These are phyloP conservation scores for Trissolcus brochymenae DNA, from an alignment of 2,888 invertebrate species.

Conservation along the genomic window DNA sequence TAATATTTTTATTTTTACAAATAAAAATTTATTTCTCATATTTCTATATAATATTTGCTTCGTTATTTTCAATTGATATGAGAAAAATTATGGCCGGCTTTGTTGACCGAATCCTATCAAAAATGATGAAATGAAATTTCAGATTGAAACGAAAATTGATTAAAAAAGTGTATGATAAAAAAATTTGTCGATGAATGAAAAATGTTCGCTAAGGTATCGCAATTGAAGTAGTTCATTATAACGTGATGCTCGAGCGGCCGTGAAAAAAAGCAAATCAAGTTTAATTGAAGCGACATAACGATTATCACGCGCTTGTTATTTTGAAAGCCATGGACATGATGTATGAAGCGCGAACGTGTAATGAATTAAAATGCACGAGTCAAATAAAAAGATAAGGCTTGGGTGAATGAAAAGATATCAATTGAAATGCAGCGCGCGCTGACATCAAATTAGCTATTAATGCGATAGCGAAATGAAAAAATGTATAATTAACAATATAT, in stretches of 20 bases:
- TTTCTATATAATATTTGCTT: too few relatives aligned
- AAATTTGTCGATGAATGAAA: not conserved
- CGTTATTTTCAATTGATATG: not conserved
- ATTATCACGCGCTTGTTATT: conserved; percentile 68
- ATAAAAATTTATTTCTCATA: too few relatives aligned
- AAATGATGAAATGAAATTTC: too few relatives aligned
- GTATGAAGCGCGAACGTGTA: conserved; percentile 57
- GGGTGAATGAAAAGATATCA: conserved; percentile 20
- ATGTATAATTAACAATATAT: too few relatives aligned
- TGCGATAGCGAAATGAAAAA: conserved; percentile 7
- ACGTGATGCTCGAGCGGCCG: conserved; percentile 64
- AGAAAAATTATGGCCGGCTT: not conserved
- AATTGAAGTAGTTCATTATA: conserved; percentile 64
- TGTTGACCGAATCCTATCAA: not conserved
- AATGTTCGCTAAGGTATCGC: conserved; percentile 2
- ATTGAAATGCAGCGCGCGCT: conserved; percentile 21
- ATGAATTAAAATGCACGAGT: conserved; percentile 38
- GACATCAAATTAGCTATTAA: conserved; percentile 37
- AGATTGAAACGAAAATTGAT: not conserved
- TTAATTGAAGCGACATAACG: conserved; percentile 65
- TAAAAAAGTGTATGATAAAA: not conserved
- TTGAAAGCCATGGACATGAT: conserved; percentile 59
- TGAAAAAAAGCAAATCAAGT: conserved; percentile 63
- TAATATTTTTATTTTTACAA: not conserved
- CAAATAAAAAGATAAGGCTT: conserved; percentile 30